Percentiles rank a stretch among this genome's conserved stretches.
Conservation (phyloP, 1,140 invertebrate genomes). For the Drosophila elegans region DNA sequence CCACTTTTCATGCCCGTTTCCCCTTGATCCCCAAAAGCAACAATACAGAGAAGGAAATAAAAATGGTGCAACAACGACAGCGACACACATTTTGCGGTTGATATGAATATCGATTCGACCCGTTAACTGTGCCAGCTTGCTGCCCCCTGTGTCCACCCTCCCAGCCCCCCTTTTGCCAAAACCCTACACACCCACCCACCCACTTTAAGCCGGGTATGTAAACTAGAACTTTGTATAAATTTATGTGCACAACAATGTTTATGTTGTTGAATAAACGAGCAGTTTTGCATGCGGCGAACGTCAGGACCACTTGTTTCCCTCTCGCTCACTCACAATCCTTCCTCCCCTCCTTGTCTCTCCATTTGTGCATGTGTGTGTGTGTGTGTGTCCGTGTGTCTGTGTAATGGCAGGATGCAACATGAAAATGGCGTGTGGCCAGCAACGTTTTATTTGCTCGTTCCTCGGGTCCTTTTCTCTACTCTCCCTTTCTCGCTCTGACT, state of each 20-base stretch:
- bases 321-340: not conserved
- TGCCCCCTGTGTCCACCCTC: not conserved
- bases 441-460: conserved; percentile 75
- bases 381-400: conserved; percentile 31
- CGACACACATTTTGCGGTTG: conserved; percentile 81
- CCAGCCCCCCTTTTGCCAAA: too few relatives aligned
- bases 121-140: conserved; percentile 69
- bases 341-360: not conserved
- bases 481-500: conserved; percentile 10
- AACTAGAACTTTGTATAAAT: conserved; percentile 83
- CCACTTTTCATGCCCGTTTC: not conserved
- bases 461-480: conserved; percentile 25
- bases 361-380: conserved; percentile 1
- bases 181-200: not conserved
- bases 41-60: conserved; percentile 9
- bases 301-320: conserved; percentile 18
- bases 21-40: not conserved
- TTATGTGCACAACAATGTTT: conserved; percentile 82
- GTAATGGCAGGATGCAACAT: conserved; percentile 80
- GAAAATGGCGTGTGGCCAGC: conserved; percentile 79
- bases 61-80: conserved; percentile 54
- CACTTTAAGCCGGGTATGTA: conserved; percentile 49
- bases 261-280: conserved; percentile 82
- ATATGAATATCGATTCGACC: conserved; percentile 78
- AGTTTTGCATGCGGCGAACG: conserved; percentile 72